phyloP scores from a whole-genome alignment of 2,888 invertebrate genomes.

The Lasioglossum figueresi region DNA sequence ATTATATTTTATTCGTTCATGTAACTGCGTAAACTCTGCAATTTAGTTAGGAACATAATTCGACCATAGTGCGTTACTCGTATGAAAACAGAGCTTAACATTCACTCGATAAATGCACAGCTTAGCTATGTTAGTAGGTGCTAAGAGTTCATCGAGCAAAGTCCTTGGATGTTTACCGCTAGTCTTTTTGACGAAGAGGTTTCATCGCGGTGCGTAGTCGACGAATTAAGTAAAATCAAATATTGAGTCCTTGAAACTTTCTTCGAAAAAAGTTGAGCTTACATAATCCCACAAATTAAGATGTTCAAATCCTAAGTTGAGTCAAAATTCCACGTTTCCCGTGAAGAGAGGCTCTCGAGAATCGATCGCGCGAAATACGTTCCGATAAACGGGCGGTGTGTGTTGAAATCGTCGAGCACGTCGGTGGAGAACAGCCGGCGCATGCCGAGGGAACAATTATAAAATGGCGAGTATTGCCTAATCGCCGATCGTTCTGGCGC shows the following conservation, averaged over 20 bases:
- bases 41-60: too few relatives aligned
- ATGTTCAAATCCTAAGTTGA: not conserved
- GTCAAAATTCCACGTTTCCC: not conserved
- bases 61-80: not conserved
- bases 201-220: not conserved
- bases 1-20: not conserved
- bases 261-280: not conserved
- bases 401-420: constrained; percentile 49
- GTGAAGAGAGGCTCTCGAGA: not conserved
- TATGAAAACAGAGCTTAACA: not conserved
- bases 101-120: not conserved
- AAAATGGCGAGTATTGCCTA: constrained; percentile 70
- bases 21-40: too few relatives aligned
- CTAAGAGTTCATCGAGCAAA: constrained; percentile 4
- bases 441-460: constrained; percentile 67
- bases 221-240: not conserved
- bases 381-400: constrained; percentile 10
- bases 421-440: constrained; percentile 45
- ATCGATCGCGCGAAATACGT: constrained; percentile 44
- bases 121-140: not conserved
- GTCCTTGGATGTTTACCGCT: not conserved
- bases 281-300: not conserved
- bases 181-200: not conserved
- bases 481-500: constrained; percentile 59
- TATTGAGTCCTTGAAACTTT: not conserved